Evolutionary conservation across 2,888 invertebrate genomes (phyloP), one percentile per base, ranked within the genome.

Genomic region (Drosophila subquinaria): DNA sequence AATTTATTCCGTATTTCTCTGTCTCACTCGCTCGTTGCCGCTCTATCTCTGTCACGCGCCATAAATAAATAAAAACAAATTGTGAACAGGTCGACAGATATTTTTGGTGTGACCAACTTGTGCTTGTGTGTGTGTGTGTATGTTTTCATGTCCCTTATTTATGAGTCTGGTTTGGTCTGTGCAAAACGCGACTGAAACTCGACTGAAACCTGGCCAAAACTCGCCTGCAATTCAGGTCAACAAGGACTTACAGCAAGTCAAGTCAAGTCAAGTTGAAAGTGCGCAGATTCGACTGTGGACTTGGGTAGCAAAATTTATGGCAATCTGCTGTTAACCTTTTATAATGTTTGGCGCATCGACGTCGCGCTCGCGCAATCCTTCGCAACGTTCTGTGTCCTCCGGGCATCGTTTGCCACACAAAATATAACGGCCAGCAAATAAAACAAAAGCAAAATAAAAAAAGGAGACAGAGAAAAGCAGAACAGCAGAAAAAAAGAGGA

Each of bases 291-390:
- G 35, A 36, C 51, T 35, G 20, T 8, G 50, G 35, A 35, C 50
- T 45, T 38, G 35, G 57, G 20, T 43, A 38, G 38, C 61, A n/a
- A 30, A 55, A 55, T 59, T 59, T 59, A 59, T 59, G 8, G 27
- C 48, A 30, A 59, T 9, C 59, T 38, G 57, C 9, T 45, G 35
- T 57, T 47, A 48, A 36, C 59, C 38, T 59, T 59, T 59, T 48
- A 60, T 62, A 43, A 72, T 71, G 62, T 27, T 61, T 30, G 43
- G 53, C 50, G 60, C 53, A 59, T 40, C 64, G 72, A 56, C 45
- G 64, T 69, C 60, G 87, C 84, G 82, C 82, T 82, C 85, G 86
- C 87, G 87, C 79, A 82, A 73, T 81, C 61, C 60, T 69, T 68
- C 61, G 71, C 43, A 38, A 27, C 45, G 27, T 43, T 13, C 57